These are phyloP conservation scores for Musca vetustissima DNA, from an alignment of 1,140 invertebrate genomes.

Conservation along the genomic window DNA sequence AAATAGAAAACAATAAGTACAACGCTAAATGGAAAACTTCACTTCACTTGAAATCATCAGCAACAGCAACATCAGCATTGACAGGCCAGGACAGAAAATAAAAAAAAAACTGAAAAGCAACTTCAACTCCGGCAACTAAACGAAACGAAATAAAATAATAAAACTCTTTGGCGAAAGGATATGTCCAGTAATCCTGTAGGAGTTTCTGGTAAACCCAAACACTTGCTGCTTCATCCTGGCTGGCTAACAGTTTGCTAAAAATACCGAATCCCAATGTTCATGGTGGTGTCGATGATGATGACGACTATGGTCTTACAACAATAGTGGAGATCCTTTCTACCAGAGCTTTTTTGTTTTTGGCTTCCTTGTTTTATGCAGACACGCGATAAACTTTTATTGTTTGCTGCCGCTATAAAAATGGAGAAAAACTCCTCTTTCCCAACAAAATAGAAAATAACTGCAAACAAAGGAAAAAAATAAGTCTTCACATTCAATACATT, in stretches of 20 bases:
- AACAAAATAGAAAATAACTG: background rate
- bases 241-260: background rate
- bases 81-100: background rate
- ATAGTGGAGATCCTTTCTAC: too few relatives aligned
- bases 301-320: too few relatives aligned
- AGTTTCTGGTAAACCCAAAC: background rate
- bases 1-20: conserved; percentile 24
- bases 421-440: background rate
- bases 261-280: too few relatives aligned
- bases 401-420: background rate
- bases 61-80: conserved; percentile 6
- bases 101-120: background rate
- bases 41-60: conserved; percentile 1
- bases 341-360: too few relatives aligned
- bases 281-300: too few relatives aligned
- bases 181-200: conserved; percentile 15
- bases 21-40: background rate
- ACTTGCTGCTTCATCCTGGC: background rate
- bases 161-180: conserved; percentile 11
- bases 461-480: conserved; percentile 3
- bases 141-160: background rate
- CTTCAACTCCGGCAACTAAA: background rate
- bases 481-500: conserved; percentile 4
- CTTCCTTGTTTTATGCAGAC: background rate
- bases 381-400: conserved; percentile 19